These are phyloP conservation scores for Ectropis crepuscularia DNA, from an alignment of 2,888 invertebrate species.

Conservation along the genomic window DNA sequence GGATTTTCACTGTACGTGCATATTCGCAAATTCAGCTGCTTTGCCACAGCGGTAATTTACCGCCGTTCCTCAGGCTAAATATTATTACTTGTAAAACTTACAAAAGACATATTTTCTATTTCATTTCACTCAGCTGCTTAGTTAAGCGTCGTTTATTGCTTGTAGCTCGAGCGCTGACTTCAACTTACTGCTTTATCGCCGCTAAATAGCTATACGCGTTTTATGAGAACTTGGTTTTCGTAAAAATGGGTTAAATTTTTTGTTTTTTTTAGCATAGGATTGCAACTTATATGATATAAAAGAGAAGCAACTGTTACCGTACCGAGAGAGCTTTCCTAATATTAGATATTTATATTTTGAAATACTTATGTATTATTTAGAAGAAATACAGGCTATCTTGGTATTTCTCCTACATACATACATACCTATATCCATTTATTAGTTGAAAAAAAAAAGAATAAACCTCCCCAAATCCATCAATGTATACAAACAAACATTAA, in stretches of 20 bases:
- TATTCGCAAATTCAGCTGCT: conserved; percentile 1
- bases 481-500: neutral
- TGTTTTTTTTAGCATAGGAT: neutral
- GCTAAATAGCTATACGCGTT: conserved; percentile 8
- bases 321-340: too few species aligned
- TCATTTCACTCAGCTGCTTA: conserved; percentile 5
- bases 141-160: conserved; percentile 10
- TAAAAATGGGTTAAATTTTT: neutral
- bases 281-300: too few species aligned
- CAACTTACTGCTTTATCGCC: conserved; percentile 4
- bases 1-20: neutral
- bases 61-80: conserved; percentile 14
- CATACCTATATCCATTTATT: too few species aligned
- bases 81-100: conserved; percentile 13
- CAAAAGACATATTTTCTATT: conserved; percentile 7
- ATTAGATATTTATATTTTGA: too few species aligned
- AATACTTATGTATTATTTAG: too few species aligned
- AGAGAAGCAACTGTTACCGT: too few species aligned
- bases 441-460: too few species aligned
- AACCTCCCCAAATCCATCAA: too few species aligned
- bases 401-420: too few species aligned
- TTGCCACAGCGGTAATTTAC: conserved; percentile 13
- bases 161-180: conserved; percentile 9
- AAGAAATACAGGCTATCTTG: too few species aligned
- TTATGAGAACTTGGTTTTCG: neutral